These are phyloP conservation scores for Theretra japonica DNA, from an alignment of 2,888 invertebrate genomes.

Conservation along the genomic window DNA sequence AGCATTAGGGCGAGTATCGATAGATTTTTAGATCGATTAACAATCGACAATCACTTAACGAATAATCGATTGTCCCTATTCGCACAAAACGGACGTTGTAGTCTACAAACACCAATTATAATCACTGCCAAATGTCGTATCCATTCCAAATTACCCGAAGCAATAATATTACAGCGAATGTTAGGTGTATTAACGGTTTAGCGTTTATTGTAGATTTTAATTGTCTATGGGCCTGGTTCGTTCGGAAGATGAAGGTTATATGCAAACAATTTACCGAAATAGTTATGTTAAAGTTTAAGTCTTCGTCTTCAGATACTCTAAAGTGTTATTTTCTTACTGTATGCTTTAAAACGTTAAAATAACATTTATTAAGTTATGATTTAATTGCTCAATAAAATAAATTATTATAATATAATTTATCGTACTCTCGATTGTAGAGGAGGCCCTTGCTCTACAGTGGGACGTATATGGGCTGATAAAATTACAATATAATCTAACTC, in stretches of 20 bases:
- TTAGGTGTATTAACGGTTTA: constrained; percentile 9
- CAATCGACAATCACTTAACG: not conserved
- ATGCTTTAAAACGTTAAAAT: no score
- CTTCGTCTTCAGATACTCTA: no score
- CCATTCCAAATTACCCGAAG: constrained; percentile 29
- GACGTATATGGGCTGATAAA: no score
- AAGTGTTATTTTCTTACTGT: no score
- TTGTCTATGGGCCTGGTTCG: constrained; percentile 10
- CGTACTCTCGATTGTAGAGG: no score
- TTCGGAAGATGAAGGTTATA: not conserved
- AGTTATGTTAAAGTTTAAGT: no score
- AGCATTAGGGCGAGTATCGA: not conserved
- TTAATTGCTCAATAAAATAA: not conserved
- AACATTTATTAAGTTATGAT: no score
- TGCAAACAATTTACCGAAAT: not conserved
- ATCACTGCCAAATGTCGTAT: constrained; percentile 31
- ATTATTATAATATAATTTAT: no score
- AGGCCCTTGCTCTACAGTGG: no score
- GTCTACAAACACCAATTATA: not conserved
- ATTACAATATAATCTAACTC: no score
- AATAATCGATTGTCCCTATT: not conserved
- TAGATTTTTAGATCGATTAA: not conserved
- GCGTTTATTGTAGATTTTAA: not conserved
- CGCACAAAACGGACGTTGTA: not conserved
- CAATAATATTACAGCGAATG: constrained; percentile 31